phyloP scores from a whole-genome alignment of 2,797 vertebrate species.

The Notolepis coatsorum region DNA sequence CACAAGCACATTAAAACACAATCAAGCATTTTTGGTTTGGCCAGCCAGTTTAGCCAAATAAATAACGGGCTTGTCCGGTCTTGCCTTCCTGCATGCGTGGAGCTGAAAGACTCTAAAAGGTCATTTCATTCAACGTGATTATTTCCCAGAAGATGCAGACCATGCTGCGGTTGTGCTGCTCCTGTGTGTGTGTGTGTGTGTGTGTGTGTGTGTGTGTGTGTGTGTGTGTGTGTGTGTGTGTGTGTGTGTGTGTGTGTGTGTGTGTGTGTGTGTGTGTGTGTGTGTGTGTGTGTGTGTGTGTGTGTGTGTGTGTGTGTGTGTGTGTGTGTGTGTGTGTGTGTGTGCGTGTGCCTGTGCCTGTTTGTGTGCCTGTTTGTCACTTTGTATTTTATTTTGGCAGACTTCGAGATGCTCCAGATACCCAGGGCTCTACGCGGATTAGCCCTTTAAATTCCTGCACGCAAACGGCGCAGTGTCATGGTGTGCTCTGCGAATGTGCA shows the following conservation, averaged over 20 bases:
- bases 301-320: neutral
- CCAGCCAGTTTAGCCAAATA: neutral
- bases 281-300: slow-evolving; percentile 14
- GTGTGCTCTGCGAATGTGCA: slow-evolving; percentile 9
- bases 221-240: neutral
- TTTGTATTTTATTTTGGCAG: neutral
- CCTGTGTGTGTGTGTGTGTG: neutral
- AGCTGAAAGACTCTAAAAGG: slow-evolving; percentile 35
- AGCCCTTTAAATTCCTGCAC: slow-evolving; percentile 46
- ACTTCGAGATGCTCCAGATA: slow-evolving; percentile 56
- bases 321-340: slow-evolving; percentile 12
- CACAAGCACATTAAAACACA: neutral
- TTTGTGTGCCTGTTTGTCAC: slow-evolving; percentile 33
- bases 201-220: slow-evolving; percentile 2
- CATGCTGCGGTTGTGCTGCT: slow-evolving; percentile 12
- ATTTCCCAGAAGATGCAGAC: slow-evolving; percentile 40
- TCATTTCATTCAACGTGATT: slow-evolving; percentile 43
- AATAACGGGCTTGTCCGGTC: slow-evolving; percentile 42
- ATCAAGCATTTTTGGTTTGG: slow-evolving; percentile 26
- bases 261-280: slow-evolving; percentile 11
- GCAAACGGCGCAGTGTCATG: slow-evolving; percentile 42
- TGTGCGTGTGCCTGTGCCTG: slow-evolving; percentile 12
- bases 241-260: neutral
- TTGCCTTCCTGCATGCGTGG: slow-evolving; percentile 43
- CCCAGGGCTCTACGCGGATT: slow-evolving; percentile 32